phyloP scores from a whole-genome alignment of 2,113 vertebrate genomes.

The Xenus cinereus region DNA sequence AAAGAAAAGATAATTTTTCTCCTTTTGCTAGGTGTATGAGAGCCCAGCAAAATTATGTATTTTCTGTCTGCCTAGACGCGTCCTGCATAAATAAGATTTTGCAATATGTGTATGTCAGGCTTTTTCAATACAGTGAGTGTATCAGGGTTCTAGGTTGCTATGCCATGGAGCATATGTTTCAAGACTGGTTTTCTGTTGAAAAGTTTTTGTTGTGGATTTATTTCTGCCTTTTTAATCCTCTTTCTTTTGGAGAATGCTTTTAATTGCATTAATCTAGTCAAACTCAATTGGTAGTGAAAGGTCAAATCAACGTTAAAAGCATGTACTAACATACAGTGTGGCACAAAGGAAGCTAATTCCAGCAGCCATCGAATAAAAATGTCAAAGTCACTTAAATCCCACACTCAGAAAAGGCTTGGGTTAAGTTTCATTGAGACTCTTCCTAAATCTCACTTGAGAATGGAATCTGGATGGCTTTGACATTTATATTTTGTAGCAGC shows the following conservation, averaged over 20 bases:
- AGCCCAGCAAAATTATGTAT: neutral
- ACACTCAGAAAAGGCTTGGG: neutral
- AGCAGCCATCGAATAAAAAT: neutral
- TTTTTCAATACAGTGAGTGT: neutral
- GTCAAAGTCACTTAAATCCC: neutral
- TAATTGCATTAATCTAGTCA: neutral
- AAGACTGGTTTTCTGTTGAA: neutral
- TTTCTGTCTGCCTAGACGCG: neutral
- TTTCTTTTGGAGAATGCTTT: neutral
- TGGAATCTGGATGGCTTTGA: neutral
- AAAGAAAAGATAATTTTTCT: neutral
- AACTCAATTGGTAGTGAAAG: neutral
- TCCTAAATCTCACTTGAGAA: neutral
- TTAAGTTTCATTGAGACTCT: neutral
- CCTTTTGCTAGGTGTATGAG: neutral
- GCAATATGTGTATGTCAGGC: neutral
- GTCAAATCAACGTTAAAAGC: neutral
- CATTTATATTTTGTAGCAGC: neutral
- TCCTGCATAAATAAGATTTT: neutral
- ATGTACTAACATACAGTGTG: neutral
- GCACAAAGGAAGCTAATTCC: neutral
- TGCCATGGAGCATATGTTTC: neutral
- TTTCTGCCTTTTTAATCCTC: neutral
- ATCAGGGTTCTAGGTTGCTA: neutral
- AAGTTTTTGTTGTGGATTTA: neutral